Conservation (phyloP, 2,797 vertebrate genomes). For the Malacoraja senta region DNA sequence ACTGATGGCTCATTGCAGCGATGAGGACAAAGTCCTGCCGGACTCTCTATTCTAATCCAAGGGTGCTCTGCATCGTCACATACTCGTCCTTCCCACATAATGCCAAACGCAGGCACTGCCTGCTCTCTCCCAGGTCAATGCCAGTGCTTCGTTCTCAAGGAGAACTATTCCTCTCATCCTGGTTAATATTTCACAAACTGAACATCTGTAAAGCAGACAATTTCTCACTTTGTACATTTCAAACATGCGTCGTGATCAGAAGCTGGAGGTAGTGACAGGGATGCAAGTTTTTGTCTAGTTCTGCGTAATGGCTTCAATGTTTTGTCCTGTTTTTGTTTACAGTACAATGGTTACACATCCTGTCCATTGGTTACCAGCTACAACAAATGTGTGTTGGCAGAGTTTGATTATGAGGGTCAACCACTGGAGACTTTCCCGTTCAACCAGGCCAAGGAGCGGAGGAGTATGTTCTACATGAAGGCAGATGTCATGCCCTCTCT, state of each 20-base stretch:
- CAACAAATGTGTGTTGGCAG: conserved; percentile 83
- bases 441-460: conserved; percentile 84
- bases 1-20: no score
- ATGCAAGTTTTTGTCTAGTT: neutral
- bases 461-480: conserved; percentile 87
- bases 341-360: conserved; percentile 96
- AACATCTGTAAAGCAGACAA: neutral
- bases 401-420: conserved; percentile 80
- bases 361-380: conserved; percentile 87
- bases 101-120: no score
- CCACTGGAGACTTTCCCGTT: conserved; percentile 92
- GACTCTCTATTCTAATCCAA: no score
- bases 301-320: neutral
- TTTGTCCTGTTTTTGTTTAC: conserved; percentile 43
- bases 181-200: neutral
- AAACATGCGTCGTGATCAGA: no score
- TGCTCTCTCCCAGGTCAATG: no score
- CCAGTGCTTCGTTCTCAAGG: neutral
- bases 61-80: no score
- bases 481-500: conserved; percentile 86
- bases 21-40: no score
- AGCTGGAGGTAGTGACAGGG: no score
- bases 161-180: neutral
- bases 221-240: no score
- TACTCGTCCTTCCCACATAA: no score